These are phyloP conservation scores for Lichenostomus cassidix DNA, from an alignment of 2,113 vertebrate species.

Conservation along the genomic window DNA sequence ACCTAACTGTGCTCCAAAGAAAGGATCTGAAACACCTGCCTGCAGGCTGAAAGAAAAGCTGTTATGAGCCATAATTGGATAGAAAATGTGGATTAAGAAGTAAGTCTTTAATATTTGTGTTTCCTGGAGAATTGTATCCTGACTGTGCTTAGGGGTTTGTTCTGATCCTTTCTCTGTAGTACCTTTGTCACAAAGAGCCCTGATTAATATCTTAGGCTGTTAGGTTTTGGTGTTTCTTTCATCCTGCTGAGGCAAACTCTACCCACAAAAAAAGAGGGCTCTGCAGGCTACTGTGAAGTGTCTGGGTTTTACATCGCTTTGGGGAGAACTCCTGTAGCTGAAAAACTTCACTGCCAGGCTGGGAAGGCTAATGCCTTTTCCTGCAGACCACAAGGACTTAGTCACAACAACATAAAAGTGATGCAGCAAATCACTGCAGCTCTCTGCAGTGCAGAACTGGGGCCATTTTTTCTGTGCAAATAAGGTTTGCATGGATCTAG, in stretches of 20 bases:
- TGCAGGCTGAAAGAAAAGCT: neutral
- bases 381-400: neutral
- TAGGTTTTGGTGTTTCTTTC: neutral
- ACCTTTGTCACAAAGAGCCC: neutral
- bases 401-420: neutral
- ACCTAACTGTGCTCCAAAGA: accelerated
- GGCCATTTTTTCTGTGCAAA: neutral
- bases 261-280: neutral
- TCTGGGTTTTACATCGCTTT: accelerated
- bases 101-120: neutral
- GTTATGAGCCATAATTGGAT: accelerated
- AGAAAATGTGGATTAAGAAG: neutral
- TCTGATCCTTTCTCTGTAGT: neutral
- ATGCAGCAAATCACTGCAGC: conserved; percentile 29
- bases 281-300: neutral
- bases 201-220: neutral
- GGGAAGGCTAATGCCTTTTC: neutral
- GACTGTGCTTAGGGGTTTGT: neutral
- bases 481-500: neutral
- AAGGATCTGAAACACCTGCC: neutral
- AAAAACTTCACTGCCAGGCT: neutral
- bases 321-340: neutral
- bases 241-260: neutral
- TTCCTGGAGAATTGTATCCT: neutral
- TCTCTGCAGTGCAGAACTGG: conserved; percentile 30